These are phyloP conservation scores for Naja naja DNA, from an alignment of 2,113 vertebrate genomes.

Conservation along the genomic window DNA sequence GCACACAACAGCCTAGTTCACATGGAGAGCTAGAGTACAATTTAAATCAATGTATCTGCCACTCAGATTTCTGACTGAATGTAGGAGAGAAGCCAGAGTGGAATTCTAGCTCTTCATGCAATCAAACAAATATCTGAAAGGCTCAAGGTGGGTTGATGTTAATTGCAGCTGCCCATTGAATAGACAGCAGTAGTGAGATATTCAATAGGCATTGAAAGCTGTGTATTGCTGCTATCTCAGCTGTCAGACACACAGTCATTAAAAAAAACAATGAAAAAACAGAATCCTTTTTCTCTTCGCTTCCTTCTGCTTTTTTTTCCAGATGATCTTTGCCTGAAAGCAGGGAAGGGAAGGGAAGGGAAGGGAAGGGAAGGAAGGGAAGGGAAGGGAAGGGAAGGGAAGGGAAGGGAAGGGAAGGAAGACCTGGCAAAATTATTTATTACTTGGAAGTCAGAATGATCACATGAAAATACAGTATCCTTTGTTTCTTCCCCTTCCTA, in stretches of 20 bases:
- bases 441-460: background rate
- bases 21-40: background rate
- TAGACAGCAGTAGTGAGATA: background rate
- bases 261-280: background rate
- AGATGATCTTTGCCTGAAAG: background rate
- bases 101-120: background rate
- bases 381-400: background rate
- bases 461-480: background rate
- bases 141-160: background rate
- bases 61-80: background rate
- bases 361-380: too few species aligned
- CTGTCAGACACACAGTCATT: background rate
- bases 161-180: background rate
- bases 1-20: background rate
- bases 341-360: too few species aligned
- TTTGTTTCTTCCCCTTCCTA: background rate
- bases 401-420: background rate
- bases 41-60: background rate
- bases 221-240: background rate
- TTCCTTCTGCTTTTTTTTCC: background rate
- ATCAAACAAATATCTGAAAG: background rate
- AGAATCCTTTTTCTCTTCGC: background rate
- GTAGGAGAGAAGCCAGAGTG: background rate
- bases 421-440: background rate
- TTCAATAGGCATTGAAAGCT: background rate